phyloP scores from a whole-genome alignment of 2,888 invertebrate species.

The Glaucopsyche alexis region DNA sequence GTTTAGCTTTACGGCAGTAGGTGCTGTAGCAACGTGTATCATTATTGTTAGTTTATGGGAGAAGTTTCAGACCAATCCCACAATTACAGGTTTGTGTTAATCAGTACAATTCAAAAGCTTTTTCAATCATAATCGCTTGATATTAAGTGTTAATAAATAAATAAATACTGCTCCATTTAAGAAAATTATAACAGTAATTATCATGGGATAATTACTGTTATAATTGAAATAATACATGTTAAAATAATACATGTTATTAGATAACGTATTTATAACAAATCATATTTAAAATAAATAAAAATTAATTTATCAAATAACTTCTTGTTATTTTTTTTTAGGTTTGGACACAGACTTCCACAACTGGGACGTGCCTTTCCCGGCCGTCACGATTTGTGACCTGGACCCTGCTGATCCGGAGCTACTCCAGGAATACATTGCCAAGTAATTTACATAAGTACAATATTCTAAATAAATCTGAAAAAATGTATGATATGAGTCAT shows the following conservation, averaged over 20 bases:
- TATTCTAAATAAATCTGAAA: not conserved
- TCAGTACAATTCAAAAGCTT: not conserved
- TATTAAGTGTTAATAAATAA: no score
- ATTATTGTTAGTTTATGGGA: constrained; percentile 90
- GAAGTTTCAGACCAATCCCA: constrained; percentile 91
- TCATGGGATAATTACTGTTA: no score
- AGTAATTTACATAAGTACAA: constrained; percentile 49
- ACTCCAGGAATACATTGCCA: constrained; percentile 65
- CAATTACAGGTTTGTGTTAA: constrained; percentile 82
- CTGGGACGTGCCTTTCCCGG: constrained; percentile 88
- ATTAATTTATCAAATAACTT: no score
- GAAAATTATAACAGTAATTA: no score
- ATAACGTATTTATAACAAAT: no score
- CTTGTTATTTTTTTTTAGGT: constrained; percentile 54
- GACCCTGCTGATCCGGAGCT: constrained; percentile 76
- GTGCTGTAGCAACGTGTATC: constrained; percentile 85
- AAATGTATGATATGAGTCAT: no score
- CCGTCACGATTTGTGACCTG: constrained; percentile 83
- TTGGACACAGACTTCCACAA: constrained; percentile 90
- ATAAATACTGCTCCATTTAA: no score
- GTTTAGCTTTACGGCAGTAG: constrained; percentile 86
- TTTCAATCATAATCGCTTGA: not conserved
- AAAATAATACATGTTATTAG: no score
- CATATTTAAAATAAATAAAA: no score
- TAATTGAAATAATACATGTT: no score